A percentile compares a stretch with the other conserved stretches of the same genome.
These are phyloP conservation scores for Heteronetta atricapilla DNA, from an alignment of 2,113 vertebrate species.

Conservation along the genomic window DNA sequence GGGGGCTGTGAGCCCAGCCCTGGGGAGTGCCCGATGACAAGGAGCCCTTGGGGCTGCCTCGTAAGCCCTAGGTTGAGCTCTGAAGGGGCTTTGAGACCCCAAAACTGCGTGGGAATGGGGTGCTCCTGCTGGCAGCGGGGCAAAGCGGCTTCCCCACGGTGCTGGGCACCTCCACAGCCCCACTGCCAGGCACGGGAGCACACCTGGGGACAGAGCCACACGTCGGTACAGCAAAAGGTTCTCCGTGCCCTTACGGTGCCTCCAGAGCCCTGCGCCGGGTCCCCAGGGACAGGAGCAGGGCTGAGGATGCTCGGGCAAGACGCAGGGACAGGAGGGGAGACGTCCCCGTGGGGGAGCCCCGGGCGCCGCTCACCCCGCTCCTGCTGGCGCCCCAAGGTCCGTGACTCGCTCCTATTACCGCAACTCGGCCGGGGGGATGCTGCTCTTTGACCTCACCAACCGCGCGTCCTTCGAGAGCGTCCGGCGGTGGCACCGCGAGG, in stretches of 20 bases:
- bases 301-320: background rate
- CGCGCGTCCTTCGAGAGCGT: slow-evolving; percentile 82
- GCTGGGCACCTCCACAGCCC: background rate
- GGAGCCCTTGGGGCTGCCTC: background rate
- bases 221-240: background rate
- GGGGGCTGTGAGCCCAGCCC: background rate
- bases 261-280: fast-evolving
- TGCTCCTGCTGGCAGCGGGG: background rate
- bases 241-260: fast-evolving
- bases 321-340: background rate
- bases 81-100: fast-evolving
- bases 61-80: background rate
- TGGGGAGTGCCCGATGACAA: fast-evolving
- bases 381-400: slow-evolving; percentile 69
- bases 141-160: background rate
- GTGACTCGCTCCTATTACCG: slow-evolving; percentile 86
- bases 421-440: slow-evolving; percentile 83
- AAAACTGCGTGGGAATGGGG: background rate
- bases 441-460: slow-evolving; percentile 85
- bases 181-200: background rate
- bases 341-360: background rate
- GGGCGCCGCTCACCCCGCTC: background rate
- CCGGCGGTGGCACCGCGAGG: slow-evolving; percentile 81
- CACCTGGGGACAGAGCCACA: background rate
- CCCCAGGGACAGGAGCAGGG: background rate